Conservation (phyloP, 2,888 invertebrate genomes). For the Xylota segnis region DNA sequence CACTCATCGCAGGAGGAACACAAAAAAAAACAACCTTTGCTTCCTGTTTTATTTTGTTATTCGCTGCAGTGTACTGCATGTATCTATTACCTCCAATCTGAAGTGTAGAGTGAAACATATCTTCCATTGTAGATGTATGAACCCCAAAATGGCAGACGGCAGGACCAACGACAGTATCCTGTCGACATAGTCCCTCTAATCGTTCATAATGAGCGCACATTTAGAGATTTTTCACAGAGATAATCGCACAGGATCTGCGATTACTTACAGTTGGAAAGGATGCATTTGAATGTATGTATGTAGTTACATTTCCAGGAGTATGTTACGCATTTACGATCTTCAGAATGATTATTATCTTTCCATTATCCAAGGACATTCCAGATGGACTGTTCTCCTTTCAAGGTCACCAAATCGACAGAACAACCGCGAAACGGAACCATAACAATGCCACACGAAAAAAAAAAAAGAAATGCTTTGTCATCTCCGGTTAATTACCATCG, state of each 20-base stretch:
- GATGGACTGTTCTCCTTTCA: background rate
- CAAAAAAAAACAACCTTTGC: constrained; percentile 15
- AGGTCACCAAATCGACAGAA: constrained; percentile 24
- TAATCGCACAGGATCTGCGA: background rate
- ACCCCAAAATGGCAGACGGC: constrained; percentile 5
- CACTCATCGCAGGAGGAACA: constrained; percentile 48
- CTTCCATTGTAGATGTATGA: background rate
- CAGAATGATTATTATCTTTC: too few species aligned
- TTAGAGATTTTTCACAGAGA: constrained; percentile 7
- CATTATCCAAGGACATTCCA: constrained; percentile 19
- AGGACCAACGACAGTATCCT: constrained; percentile 21
- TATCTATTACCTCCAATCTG: constrained; percentile 2
- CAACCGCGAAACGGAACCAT: constrained; percentile 60
- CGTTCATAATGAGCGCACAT: constrained; percentile 60
- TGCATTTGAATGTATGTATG: background rate
- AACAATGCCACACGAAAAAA: constrained; percentile 16
- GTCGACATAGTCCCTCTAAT: constrained; percentile 51
- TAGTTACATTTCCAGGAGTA: too few species aligned
- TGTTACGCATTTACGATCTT: too few species aligned
- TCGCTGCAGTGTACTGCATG: background rate
- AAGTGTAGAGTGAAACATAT: background rate
- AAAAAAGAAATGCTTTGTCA: constrained; percentile 1
- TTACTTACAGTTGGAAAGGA: background rate
- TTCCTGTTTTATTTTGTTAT: constrained; percentile 36
- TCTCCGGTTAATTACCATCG: constrained; percentile 9